phyloP scores from a whole-genome alignment of 64 coral and sea anemone species.

The Acropora yongei region DNA sequence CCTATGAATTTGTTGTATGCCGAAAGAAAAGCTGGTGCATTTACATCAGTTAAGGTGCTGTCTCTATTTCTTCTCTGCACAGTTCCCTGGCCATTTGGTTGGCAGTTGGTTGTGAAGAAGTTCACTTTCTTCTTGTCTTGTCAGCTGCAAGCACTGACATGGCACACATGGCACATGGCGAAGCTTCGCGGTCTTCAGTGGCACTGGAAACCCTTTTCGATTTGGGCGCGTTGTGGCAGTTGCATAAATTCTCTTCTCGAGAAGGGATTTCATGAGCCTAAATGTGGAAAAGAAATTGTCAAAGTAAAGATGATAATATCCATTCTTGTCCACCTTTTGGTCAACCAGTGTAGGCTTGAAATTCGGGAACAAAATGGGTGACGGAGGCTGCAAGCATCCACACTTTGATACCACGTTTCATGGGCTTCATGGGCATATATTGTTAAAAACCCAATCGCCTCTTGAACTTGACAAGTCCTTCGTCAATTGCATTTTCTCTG shows the following conservation, averaged over 20 bases:
- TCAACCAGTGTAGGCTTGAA: too few relatives aligned
- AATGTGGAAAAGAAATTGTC: too few relatives aligned
- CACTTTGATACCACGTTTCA: conserved; percentile 35
- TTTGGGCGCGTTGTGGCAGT: too few relatives aligned
- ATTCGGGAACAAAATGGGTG: too few relatives aligned
- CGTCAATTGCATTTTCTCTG: conserved; percentile 26
- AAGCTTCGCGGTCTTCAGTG: conserved; percentile 23
- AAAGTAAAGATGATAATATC: too few relatives aligned
- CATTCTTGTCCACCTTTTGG: too few relatives aligned
- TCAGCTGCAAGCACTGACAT: too few relatives aligned
- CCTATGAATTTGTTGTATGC: conserved; percentile 68
- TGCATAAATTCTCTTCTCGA: too few relatives aligned
- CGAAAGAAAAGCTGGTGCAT: conserved; percentile 47
- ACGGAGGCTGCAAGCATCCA: conserved; percentile 22
- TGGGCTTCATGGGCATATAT: conserved; percentile 57
- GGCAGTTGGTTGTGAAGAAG: conserved; percentile 41
- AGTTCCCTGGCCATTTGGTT: conserved; percentile 43
- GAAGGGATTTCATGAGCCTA: too few relatives aligned
- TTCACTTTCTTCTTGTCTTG: too few relatives aligned
- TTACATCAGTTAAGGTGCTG: conserved; percentile 27
- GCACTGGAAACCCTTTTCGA: too few relatives aligned
- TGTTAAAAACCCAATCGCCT: conserved; percentile 42
- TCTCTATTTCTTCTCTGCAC: conserved; percentile 43
- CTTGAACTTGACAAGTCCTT: conserved; percentile 23
- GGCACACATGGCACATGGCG: not conserved